These are phyloP conservation scores for Nemotelus nigrinus DNA, from an alignment of 2,888 invertebrate genomes.

Conservation along the genomic window DNA sequence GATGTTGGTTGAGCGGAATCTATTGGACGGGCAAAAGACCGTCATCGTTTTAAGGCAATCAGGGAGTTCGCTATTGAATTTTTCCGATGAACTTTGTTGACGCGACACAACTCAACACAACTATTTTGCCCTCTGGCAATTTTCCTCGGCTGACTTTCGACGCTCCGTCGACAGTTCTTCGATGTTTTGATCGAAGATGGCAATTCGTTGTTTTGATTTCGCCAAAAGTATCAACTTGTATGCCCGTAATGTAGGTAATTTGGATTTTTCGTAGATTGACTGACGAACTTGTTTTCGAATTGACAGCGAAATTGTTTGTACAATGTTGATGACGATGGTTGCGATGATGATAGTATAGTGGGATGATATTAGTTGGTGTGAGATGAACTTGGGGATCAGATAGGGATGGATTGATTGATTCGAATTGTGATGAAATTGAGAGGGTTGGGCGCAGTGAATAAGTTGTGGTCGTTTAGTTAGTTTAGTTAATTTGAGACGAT, in stretches of 20 bases:
- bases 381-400: too few relatives aligned
- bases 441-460: too few relatives aligned
- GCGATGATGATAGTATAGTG: too few relatives aligned
- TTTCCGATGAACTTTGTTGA: slow-evolving; percentile 27
- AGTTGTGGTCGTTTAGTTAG: too few relatives aligned
- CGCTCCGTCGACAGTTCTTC: background rate
- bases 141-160: background rate
- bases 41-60: slow-evolving; percentile 27
- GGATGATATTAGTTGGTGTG: too few relatives aligned
- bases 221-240: slow-evolving; percentile 20
- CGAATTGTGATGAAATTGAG: too few relatives aligned
- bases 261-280: background rate
- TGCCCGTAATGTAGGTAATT: slow-evolving; percentile 30
- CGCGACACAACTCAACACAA: background rate
- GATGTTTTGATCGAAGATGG: slow-evolving; percentile 29
- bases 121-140: slow-evolving; percentile 42
- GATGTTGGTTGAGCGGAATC: slow-evolving; percentile 3
- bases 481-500: too few relatives aligned
- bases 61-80: slow-evolving; percentile 2
- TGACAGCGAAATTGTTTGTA: slow-evolving; percentile 19
- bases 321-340: too few relatives aligned
- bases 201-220: slow-evolving; percentile 35
- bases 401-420: too few relatives aligned
- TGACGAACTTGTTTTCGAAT: slow-evolving; percentile 38
- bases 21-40: slow-evolving; percentile 31